Evolutionary conservation across 2,797 vertebrate species (phyloP).

Genomic region (Xyrichtys novacula): DNA sequence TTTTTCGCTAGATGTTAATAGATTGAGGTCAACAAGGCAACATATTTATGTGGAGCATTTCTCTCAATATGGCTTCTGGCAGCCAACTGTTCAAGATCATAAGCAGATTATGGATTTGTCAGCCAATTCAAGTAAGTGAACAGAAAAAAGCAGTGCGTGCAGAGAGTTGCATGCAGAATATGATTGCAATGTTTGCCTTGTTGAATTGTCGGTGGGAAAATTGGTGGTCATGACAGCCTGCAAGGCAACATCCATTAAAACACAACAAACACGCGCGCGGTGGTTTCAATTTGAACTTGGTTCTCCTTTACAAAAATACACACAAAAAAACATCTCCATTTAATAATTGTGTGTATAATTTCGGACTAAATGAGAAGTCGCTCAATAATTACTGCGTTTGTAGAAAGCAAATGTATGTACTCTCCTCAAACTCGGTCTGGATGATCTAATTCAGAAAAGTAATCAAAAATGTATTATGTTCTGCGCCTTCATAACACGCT

Average conservation of each 20-base stretch:
- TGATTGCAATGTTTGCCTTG: conserved; percentile 22
- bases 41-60: conserved; percentile 29
- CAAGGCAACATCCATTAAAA: not conserved
- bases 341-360: not conserved
- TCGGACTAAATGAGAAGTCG: conserved; percentile 7
- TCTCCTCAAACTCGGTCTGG: conserved; percentile 16
- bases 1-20: conserved; percentile 22
- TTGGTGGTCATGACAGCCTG: conserved; percentile 14
- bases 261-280: not conserved
- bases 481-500: conserved; percentile 18
- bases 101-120: conserved; percentile 67
- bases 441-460: conserved; percentile 36
- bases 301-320: conserved; percentile 8
- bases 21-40: conserved; percentile 32
- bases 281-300: conserved; percentile 16
- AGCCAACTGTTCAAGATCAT: conserved; percentile 68
- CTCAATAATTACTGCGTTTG: conserved; percentile 1
- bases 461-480: conserved; percentile 52
- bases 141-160: conserved; percentile 38
- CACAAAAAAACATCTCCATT: not conserved
- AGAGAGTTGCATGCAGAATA: conserved; percentile 29
- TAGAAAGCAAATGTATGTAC: conserved; percentile 12
- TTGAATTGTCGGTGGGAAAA: conserved; percentile 26
- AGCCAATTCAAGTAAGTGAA: conserved; percentile 70
- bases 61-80: conserved; percentile 46